phyloP scores from a whole-genome alignment of 1,140 invertebrate genomes.

The Drosophila tristis region DNA sequence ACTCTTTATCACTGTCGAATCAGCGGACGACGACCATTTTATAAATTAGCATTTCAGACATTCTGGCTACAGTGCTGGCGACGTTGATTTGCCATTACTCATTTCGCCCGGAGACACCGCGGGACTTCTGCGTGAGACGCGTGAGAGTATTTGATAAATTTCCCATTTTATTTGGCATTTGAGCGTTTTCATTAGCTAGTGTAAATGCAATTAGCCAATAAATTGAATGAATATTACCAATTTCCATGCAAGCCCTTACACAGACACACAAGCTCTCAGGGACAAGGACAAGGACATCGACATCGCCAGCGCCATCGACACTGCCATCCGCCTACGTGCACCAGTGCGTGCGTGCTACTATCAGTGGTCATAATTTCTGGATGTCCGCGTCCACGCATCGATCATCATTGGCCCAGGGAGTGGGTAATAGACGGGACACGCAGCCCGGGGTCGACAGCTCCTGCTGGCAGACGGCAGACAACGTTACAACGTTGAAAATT shows the following conservation, averaged over 20 bases:
- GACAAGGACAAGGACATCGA: conserved; percentile 40
- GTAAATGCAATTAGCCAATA: conserved; percentile 79
- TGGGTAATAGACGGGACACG: conserved; percentile 41
- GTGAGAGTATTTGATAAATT: conserved; percentile 70
- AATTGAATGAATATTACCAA: conserved; percentile 77
- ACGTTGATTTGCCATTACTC: conserved; percentile 67
- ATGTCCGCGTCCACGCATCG: conserved; percentile 58
- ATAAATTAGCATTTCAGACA: conserved; percentile 62
- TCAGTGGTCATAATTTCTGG: conserved; percentile 67
- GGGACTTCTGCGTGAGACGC: conserved; percentile 10
- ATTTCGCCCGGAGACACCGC: conserved; percentile 16
- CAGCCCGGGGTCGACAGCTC: conserved; percentile 24
- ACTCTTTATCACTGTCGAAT: conserved; percentile 24
- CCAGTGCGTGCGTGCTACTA: conserved; percentile 51
- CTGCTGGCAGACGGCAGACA: conserved; percentile 16
- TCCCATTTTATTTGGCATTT: conserved; percentile 74
- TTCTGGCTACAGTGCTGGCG: conserved; percentile 19
- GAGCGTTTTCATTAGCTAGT: conserved; percentile 65
- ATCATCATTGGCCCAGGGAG: conserved; percentile 51
- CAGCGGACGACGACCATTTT: conserved; percentile 38
- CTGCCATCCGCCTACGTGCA: too few species aligned
- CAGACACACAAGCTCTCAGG: conserved; percentile 2
- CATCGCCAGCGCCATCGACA: background rate
- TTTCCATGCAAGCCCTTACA: conserved; percentile 55
- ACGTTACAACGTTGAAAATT: conserved; percentile 49